phyloP scores from a whole-genome alignment of 2,113 vertebrate genomes.

The Xiphophorus hellerii region DNA sequence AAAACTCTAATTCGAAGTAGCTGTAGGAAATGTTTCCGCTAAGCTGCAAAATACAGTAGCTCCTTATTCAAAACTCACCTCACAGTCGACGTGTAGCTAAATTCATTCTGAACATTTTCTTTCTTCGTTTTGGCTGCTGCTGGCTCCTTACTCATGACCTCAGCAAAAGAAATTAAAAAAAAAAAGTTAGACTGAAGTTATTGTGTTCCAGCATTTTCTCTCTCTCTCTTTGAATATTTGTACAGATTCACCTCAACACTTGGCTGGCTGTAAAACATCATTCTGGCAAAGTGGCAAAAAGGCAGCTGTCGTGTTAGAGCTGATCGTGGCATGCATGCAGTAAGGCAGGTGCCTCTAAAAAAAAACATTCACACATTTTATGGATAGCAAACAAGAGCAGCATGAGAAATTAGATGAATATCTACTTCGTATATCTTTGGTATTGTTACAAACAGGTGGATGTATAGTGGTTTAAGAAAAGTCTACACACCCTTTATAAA shows the following conservation, averaged over 20 bases:
- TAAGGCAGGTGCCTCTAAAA: constrained; percentile 8
- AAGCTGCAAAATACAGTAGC: too few species aligned
- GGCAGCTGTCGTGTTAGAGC: constrained; percentile 13
- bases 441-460: neutral
- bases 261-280: constrained; percentile 9
- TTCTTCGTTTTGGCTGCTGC: too few species aligned
- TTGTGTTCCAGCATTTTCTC: neutral
- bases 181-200: neutral
- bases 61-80: too few species aligned
- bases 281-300: constrained; percentile 23
- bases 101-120: too few species aligned
- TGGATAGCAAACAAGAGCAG: neutral
- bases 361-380: constrained; percentile 5
- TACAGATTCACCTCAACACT: constrained; percentile 7
- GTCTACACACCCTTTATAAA: too few species aligned
- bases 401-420: neutral
- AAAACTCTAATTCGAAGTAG: too few species aligned
- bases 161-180: neutral
- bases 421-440: neutral
- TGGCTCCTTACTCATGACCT: too few species aligned
- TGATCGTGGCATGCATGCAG: neutral
- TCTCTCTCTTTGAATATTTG: constrained; percentile 4
- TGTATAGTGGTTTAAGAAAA: neutral
- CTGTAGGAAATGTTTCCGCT: too few species aligned
- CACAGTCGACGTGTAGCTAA: too few species aligned